phyloP scores from a whole-genome alignment of 1,140 invertebrate species.

The Meloidogyne floridensis region DNA sequence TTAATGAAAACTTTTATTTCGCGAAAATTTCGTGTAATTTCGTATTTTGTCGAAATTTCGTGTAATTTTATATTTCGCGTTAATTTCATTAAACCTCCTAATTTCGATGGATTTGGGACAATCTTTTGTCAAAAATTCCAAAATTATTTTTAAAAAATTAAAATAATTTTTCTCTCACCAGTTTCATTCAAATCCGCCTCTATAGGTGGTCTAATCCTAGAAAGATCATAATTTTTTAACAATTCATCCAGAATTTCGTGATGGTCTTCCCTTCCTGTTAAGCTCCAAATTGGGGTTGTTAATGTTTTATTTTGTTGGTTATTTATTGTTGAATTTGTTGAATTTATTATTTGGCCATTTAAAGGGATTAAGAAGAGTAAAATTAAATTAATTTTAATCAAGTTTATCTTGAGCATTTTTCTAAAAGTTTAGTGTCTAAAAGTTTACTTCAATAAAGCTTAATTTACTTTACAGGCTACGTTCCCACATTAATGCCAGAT shows the following conservation, averaged over 20 bases:
- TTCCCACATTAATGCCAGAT: no score
- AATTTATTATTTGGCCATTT: background rate
- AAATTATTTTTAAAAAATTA: background rate
- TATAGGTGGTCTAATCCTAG: constrained; percentile 14
- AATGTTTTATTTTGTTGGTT: background rate
- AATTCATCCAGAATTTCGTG: constrained; percentile 19
- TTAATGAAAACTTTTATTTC: no score
- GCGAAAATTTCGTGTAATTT: no score
- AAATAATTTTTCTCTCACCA: constrained; percentile 1
- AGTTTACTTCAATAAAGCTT: no score
- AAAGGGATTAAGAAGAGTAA: background rate
- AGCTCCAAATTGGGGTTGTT: background rate
- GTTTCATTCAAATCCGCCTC: constrained; percentile 13
- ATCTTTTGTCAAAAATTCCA: no score
- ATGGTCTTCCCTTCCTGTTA: constrained; percentile 7
- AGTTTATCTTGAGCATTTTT: no score
- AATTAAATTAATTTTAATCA: background rate
- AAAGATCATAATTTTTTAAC: constrained; percentile 18
- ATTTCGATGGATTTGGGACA: no score
- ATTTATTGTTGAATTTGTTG: background rate
- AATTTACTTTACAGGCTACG: no score
- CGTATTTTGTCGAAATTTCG: no score
- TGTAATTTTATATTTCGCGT: no score
- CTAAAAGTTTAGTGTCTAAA: no score
- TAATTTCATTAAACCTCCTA: no score